A percentile compares a stretch with the other conserved stretches of the same genome.
phyloP scores from a whole-genome alignment of 2,797 vertebrate species.

The Sebastes diploproa region DNA sequence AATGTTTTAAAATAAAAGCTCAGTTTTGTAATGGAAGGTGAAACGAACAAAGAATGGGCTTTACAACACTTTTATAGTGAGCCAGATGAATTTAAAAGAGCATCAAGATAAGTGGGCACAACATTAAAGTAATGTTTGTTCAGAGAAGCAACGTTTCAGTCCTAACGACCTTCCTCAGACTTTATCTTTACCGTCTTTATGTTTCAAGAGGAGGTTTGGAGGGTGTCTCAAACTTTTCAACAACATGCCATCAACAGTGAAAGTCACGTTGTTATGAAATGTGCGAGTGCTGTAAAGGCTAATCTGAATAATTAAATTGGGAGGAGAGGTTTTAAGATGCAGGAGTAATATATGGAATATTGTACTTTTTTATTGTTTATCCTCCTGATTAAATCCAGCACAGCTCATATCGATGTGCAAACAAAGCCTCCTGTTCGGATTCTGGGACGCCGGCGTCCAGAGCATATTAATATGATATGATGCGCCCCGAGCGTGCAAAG shows the following conservation, averaged over 20 bases:
- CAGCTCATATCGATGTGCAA: conserved; percentile 86
- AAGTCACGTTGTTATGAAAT: conserved; percentile 19
- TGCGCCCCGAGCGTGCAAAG: conserved; percentile 68
- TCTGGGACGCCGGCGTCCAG: conserved; percentile 69
- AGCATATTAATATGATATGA: conserved; percentile 83
- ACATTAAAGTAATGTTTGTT: not conserved
- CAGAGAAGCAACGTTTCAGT: not conserved
- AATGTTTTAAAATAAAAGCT: not conserved
- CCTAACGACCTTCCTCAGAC: not conserved
- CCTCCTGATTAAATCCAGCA: conserved; percentile 83
- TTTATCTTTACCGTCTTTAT: not conserved
- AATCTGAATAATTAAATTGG: conserved; percentile 53
- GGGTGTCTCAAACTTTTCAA: not conserved
- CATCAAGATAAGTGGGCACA: not conserved
- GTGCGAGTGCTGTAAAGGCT: conserved; percentile 19
- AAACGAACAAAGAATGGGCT: not conserved
- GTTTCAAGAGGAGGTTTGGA: not conserved
- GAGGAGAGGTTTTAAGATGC: conserved; percentile 52
- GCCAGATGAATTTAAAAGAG: not conserved
- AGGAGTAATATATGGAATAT: conserved; percentile 68
- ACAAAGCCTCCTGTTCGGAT: conserved; percentile 80
- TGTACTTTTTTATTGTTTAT: conserved; percentile 78
- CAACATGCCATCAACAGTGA: not conserved
- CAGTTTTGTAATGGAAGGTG: not conserved
- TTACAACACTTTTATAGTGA: not conserved